Conservation (phyloP, 37 sponge, comb jelly and placozoan genomes). For the Geodia barretti region DNA sequence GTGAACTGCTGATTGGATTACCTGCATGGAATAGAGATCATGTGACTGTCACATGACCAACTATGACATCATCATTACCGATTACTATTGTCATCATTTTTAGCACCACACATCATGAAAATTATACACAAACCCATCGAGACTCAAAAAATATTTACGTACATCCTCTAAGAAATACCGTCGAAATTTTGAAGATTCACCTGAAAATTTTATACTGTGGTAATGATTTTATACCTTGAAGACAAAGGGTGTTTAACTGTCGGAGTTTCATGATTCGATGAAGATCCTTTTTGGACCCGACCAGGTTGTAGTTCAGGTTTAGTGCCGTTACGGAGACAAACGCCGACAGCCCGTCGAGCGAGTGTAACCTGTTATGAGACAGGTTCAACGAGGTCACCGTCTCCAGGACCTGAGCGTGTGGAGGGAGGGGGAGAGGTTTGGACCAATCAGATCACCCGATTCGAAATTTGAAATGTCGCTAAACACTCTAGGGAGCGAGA, state of each 20-base stretch:
- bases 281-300: slow-evolving; percentile 22
- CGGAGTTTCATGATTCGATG: slow-evolving; percentile 23
- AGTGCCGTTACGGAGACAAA: slow-evolving; percentile 54
- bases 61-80: too few relatives aligned
- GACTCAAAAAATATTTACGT: too few relatives aligned
- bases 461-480: too few relatives aligned
- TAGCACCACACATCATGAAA: not conserved
- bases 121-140: not conserved
- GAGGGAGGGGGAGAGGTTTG: not conserved
- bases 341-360: slow-evolving; percentile 26
- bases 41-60: too few relatives aligned
- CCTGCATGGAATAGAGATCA: too few relatives aligned
- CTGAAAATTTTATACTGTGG: too few relatives aligned
- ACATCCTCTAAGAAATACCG: too few relatives aligned
- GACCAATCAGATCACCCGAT: too few relatives aligned
- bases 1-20: slow-evolving; percentile 44
- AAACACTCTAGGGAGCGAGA: too few relatives aligned
- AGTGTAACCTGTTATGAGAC: slow-evolving; percentile 56
- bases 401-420: slow-evolving; percentile 54
- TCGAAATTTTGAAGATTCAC: too few relatives aligned
- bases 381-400: slow-evolving; percentile 33
- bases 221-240: slow-evolving; percentile 51
- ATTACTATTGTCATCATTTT: too few relatives aligned
- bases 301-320: slow-evolving; percentile 48
- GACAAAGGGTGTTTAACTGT: slow-evolving; percentile 23